Conservation (phyloP, 2,888 invertebrate genomes). For the Panzeria rudis region DNA sequence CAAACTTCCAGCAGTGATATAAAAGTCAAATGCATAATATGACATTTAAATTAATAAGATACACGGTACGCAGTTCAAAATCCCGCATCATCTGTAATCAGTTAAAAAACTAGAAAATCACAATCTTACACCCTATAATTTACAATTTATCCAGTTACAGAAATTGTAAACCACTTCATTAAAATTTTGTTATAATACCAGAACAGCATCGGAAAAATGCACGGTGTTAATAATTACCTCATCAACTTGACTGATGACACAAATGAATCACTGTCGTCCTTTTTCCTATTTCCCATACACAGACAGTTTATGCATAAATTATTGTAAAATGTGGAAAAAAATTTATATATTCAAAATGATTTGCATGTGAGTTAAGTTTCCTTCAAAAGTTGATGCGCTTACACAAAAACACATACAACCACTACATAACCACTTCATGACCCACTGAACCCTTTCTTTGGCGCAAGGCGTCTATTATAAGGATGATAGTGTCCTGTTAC, state of each 20-base stretch:
- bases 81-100: slow-evolving; percentile 28
- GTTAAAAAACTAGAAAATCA: not conserved
- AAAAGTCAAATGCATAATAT: slow-evolving; percentile 39
- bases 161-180: slow-evolving; percentile 71
- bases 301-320: slow-evolving; percentile 78
- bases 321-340: slow-evolving; percentile 69
- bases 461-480: slow-evolving; percentile 23
- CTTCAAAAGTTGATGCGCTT: not conserved
- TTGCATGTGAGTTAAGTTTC: slow-evolving; percentile 55
- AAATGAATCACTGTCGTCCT: slow-evolving; percentile 82
- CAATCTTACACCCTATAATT: slow-evolving; percentile 48
- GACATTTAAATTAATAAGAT: slow-evolving; percentile 73
- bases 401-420: not conserved
- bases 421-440: slow-evolving; percentile 36
- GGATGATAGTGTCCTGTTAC: slow-evolving; percentile 62
- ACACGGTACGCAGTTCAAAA: slow-evolving; percentile 62
- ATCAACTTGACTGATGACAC: slow-evolving; percentile 84
- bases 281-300: slow-evolving; percentile 67
- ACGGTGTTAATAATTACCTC: slow-evolving; percentile 82
- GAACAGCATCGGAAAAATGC: slow-evolving; percentile 27
- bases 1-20: not conserved
- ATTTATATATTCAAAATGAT: slow-evolving; percentile 47
- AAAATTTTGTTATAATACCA: slow-evolving; percentile 27
- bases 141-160: slow-evolving; percentile 45
- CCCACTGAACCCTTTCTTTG: slow-evolving; percentile 67